Evolutionary conservation across 2,888 invertebrate species (phyloP).

Genomic region (Pheosia gnoma): DNA sequence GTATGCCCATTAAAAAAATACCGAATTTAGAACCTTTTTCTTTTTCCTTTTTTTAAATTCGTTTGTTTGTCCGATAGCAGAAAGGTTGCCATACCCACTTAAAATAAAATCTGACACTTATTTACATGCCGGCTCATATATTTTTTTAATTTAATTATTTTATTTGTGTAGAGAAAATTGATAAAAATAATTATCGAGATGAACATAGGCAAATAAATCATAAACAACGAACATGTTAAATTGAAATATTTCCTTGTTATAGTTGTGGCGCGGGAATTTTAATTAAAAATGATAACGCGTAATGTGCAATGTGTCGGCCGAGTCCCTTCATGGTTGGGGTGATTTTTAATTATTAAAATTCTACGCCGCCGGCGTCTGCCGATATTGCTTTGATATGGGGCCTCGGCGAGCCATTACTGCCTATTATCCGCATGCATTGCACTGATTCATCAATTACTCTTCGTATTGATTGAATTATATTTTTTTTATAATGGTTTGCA

Average conservation of each 20-base stretch:
- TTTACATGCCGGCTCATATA: no score
- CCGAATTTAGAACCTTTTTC: no score
- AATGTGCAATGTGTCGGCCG: constrained; percentile 64
- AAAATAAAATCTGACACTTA: no score
- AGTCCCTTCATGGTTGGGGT: constrained; percentile 68
- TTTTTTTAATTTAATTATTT: not conserved
- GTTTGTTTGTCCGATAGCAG: no score
- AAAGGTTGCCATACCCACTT: no score
- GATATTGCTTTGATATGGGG: constrained; percentile 73
- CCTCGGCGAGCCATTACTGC: constrained; percentile 46
- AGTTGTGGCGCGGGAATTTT: constrained; percentile 61
- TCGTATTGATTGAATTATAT: constrained; percentile 14
- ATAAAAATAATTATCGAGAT: constrained; percentile 7
- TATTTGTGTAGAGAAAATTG: not conserved
- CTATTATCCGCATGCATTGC: constrained; percentile 48
- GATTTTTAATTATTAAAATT: constrained; percentile 84
- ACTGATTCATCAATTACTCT: constrained; percentile 38
- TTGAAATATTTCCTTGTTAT: constrained; percentile 52
- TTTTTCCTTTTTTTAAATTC: no score
- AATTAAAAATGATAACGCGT: constrained; percentile 80
- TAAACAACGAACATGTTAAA: constrained; percentile 25
- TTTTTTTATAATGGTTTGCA: no score
- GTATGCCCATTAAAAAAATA: no score
- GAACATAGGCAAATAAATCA: constrained; percentile 6
- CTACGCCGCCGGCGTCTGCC: constrained; percentile 71